phyloP scores from a whole-genome alignment of 2,888 invertebrate species.

The Tetragonisca angustula region DNA sequence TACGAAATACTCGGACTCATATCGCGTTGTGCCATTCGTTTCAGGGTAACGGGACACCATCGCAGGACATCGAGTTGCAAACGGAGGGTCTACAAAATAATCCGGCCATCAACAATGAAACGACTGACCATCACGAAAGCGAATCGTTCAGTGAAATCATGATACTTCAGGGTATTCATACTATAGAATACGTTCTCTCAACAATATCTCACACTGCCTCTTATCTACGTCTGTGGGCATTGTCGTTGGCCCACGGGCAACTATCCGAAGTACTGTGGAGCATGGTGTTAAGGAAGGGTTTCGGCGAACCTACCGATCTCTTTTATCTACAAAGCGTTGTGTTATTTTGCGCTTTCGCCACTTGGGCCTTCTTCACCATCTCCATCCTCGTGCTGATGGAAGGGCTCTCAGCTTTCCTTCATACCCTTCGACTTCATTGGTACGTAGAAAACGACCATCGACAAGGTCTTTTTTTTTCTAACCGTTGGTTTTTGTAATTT shows the following conservation, averaged over 20 bases:
- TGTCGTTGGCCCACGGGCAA: slow-evolving; percentile 97
- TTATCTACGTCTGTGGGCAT: slow-evolving; percentile 97
- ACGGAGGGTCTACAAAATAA: slow-evolving; percentile 83
- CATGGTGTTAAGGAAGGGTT: slow-evolving; percentile 87
- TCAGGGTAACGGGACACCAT: slow-evolving; percentile 79
- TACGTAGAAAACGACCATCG: slow-evolving; percentile 78
- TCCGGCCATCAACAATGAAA: slow-evolving; percentile 84
- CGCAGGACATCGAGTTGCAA: slow-evolving; percentile 86
- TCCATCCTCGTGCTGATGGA: slow-evolving; percentile 95
- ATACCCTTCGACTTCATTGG: slow-evolving; percentile 95
- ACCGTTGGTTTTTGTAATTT: no score
- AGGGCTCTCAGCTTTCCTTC: slow-evolving; percentile 95
- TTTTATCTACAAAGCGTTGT: slow-evolving; percentile 83
- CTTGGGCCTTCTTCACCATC: slow-evolving; percentile 92
- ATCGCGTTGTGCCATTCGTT: not conserved
- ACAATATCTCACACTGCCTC: slow-evolving; percentile 99
- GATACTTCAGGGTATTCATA: slow-evolving; percentile 97
- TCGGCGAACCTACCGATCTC: slow-evolving; percentile 78
- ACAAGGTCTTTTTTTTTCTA: not conserved
- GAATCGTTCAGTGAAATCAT: slow-evolving; percentile 94
- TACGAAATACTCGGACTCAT: no score
- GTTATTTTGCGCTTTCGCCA: slow-evolving; percentile 88
- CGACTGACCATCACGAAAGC: slow-evolving; percentile 83
- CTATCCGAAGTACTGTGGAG: slow-evolving; percentile 93
- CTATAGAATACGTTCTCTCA: slow-evolving; percentile 97